phyloP scores from a whole-genome alignment of 2,113 vertebrate species.

The Callocephalon fimbriatum region DNA sequence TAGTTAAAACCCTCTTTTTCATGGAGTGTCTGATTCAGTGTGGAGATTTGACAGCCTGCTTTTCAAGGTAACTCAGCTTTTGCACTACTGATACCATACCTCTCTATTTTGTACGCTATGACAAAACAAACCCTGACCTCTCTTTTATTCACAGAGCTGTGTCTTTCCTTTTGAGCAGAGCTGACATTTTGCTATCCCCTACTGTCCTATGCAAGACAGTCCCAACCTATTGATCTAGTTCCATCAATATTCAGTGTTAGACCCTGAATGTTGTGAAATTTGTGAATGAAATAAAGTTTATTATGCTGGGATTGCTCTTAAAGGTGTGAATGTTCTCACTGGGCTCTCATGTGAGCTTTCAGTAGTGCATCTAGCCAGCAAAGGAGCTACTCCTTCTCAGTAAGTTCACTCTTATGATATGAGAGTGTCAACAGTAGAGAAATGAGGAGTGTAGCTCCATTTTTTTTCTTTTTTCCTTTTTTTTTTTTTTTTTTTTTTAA shows the following conservation, averaged over 20 bases:
- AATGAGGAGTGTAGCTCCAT: rapidly evolving
- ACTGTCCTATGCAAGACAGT: rapidly evolving
- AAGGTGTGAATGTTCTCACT: neutral
- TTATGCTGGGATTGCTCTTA: neutral
- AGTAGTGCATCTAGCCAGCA: neutral
- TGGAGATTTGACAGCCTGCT: neutral
- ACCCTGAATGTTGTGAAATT: neutral
- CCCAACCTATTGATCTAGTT: neutral
- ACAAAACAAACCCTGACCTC: neutral
- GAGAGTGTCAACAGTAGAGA: neutral
- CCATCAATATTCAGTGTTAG: rapidly evolving
- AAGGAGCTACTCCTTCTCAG: neutral
- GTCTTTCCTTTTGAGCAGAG: neutral
- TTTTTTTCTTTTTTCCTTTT: neutral
- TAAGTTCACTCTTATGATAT: neutral
- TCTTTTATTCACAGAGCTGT: neutral
- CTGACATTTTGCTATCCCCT: neutral
- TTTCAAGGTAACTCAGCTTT: neutral
- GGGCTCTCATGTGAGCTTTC: neutral
- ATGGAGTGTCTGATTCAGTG: neutral
- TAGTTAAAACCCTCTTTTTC: neutral
- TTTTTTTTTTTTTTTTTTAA: neutral
- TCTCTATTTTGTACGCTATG: rapidly evolving
- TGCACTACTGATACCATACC: neutral
- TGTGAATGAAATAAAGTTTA: neutral